Base-by-base conservation (phyloP, 2,888 invertebrate species). In the Mycogona germanica region DNA sequence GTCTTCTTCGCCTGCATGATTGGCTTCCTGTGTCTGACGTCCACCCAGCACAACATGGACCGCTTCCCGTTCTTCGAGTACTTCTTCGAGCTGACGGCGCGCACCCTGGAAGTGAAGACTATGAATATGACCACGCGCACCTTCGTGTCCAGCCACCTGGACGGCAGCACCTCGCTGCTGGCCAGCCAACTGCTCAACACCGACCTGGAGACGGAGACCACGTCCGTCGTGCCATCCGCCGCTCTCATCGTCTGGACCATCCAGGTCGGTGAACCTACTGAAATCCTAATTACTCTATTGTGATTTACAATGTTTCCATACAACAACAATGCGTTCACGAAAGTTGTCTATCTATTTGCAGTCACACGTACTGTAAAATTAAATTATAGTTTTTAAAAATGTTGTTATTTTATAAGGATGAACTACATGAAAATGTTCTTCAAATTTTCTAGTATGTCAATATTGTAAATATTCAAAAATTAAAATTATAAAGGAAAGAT, bases 1-100 rank as follows among this genome's bases (percentile, higher is more conserved):
- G 67, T 84, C 37, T 92, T 93, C 67, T 75, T 92, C 56, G 73
- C 85, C 62, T 78, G 82, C 53, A 78, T 85, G 56, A 64, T 88
- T 14, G 72, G 86, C 37, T 80, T 84, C 56, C 73, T 84, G 29
- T 78, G 85, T 73, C 72, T 84, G 55, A 81, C 65, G 37, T 37
- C 48, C 12, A 17, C 19, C 23, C 21, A 26, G 26, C 14, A 14
- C 9, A 25, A 61, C 28, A 26, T 79, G 2, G 82, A 84, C 69
- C 76, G 89, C 58, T 89, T 89, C 67, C 76, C 77, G 50, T 76
- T 84, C 62, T 80, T 87, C 61, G 79, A 80, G 29, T 72, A 76
- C 54, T 84, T 84, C 0, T 88, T 88, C 66, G 78, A 81, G 4
- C 77, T 80, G 12, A 19, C 30, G 35, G 40, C 35, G 17, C 46